Percentiles rank a stretch among this genome's conserved stretches.
Evolutionary conservation across 1,140 invertebrate species (phyloP).

Genomic region (Papilio helenus): DNA sequence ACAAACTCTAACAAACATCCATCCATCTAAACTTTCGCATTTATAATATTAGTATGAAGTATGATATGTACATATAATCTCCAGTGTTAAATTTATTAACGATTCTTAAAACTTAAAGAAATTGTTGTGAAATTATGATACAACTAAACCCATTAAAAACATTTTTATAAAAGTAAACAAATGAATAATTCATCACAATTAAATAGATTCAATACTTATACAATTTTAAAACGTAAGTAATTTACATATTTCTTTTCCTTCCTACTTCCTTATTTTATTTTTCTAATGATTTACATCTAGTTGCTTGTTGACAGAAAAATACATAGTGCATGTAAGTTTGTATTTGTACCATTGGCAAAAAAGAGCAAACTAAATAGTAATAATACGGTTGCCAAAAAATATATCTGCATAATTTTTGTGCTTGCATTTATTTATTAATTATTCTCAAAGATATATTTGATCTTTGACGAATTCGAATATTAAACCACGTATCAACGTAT

Average conservation of each 20-base stretch:
- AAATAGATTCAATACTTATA: slow-evolving; percentile 8
- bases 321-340: background rate
- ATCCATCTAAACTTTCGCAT: too few species aligned
- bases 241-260: slow-evolving; percentile 11
- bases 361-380: background rate
- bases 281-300: background rate
- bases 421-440: too few species aligned
- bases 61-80: background rate
- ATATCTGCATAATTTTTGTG: background rate
- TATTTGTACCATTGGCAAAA: background rate
- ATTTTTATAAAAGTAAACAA: background rate
- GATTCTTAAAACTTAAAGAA: background rate
- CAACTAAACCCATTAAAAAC: too few species aligned
- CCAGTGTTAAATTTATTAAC: background rate
- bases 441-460: too few species aligned
- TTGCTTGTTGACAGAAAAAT: slow-evolving; percentile 9
- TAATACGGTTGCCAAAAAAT: background rate
- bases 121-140: background rate
- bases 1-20: too few species aligned
- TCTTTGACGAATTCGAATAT: too few species aligned
- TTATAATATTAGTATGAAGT: too few species aligned
- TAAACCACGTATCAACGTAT: too few species aligned
- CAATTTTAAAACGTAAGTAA: background rate
- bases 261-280: slow-evolving; percentile 16
- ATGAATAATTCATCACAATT: background rate